Conservation (phyloP, 1,140 invertebrate genomes). For the Trichonephila clavipes region DNA sequence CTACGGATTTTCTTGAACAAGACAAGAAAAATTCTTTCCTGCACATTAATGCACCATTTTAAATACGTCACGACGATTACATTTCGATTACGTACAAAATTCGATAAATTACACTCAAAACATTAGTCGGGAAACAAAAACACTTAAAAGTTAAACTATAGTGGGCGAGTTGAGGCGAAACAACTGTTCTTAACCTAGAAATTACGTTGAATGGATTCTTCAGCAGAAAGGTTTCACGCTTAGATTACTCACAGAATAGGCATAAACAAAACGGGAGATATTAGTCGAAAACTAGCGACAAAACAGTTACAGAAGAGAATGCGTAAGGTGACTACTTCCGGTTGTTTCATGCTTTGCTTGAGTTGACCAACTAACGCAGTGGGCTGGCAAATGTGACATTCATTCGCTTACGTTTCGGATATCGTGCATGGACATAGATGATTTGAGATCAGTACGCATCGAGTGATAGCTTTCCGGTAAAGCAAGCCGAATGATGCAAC, state of each 20-base stretch:
- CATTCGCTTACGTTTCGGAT: not conserved
- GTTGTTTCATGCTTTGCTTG: slow-evolving; percentile 45
- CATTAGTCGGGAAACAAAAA: not conserved
- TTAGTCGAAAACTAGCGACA: not conserved
- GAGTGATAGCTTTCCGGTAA: too few relatives aligned
- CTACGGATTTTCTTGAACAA: too few relatives aligned
- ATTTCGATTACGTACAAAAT: not conserved
- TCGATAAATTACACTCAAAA: not conserved
- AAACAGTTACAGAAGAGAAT: not conserved
- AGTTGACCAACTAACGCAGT: slow-evolving; percentile 27
- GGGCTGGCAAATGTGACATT: not conserved
- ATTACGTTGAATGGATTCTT: not conserved
- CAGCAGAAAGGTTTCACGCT: not conserved
- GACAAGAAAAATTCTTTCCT: too few relatives aligned
- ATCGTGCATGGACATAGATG: not conserved
- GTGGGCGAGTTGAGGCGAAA: too few relatives aligned
- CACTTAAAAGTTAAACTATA: not conserved
- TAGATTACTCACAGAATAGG: not conserved
- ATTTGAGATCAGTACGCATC: not conserved
- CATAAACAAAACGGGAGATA: not conserved
- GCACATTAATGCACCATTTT: too few relatives aligned
- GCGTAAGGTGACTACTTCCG: not conserved
- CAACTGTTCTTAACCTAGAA: not conserved
- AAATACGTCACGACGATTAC: too few relatives aligned
- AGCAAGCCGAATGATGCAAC: too few relatives aligned